Evolutionary conservation across 2,888 invertebrate genomes (phyloP), one percentile per base, ranked within the genome.

Genomic region (Andrena bicolor): DNA sequence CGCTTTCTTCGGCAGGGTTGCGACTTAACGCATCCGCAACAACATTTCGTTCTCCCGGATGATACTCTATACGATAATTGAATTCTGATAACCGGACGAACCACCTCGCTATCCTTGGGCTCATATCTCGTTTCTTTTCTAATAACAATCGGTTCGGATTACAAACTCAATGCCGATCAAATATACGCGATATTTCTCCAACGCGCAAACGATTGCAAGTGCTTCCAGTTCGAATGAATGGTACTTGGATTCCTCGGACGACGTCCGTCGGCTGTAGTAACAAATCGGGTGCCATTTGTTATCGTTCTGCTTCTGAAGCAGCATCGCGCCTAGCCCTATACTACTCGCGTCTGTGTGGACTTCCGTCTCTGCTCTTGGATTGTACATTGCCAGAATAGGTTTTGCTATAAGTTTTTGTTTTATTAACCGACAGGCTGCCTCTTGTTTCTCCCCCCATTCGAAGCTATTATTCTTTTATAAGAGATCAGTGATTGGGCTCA

Each of bases 191-290:
- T 30, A 32, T 5, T 60, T 60, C 30, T 32, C 60, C 28, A 60
- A 60, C 5, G 60, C n/a, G 30, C 60, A 60, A 8, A 30, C 60
- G n/a, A 60, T 60, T 6, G 60, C 60, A 10, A 64, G 16, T 35
- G 64, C 64, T 16, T 48, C 64, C 0, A 64, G 2, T 26, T 64
- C 64, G 16, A 23, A 64, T 13, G 64, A 35, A 64, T 64, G 64
- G 20, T 64, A 64, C 26, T 20, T 64, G 13, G 35, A 41, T 20
- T 64, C 64, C 20, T 64, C 64, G 3, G 1, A 10, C 10, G 64
- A 35, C 41, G 23, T 64, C 35, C 35, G 32, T 35, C 64, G 10
- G 23, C 23, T 64, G 10, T 64, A 64, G 53, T 51, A 65, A 7
- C 65, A 13, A 49, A 65, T 49, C 5, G 65, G 65, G 26, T 49